Conservation (phyloP, 1,140 invertebrate species). For the Drepana arcuata region DNA sequence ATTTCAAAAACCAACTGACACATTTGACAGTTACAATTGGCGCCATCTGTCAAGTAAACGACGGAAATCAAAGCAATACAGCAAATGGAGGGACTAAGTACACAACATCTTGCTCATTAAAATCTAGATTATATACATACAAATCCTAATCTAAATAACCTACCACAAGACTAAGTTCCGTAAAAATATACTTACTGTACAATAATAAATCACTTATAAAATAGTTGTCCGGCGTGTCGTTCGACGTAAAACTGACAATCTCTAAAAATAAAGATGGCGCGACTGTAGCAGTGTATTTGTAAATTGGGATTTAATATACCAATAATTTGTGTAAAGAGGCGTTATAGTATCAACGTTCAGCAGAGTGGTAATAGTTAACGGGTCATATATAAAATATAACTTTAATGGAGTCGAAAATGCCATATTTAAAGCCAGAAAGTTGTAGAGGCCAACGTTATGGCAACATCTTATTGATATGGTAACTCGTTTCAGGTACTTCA, state of each 20-base stretch:
- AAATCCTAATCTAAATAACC: too few species aligned
- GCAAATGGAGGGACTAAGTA: conserved; percentile 6
- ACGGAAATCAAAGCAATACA: too few species aligned
- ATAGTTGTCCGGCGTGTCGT: conserved; percentile 7
- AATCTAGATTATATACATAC: conserved; percentile 4
- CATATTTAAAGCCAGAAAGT: too few species aligned
- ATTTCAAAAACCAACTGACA: too few species aligned
- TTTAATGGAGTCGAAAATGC: too few species aligned
- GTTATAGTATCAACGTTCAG: too few species aligned
- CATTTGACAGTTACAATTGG: too few species aligned
- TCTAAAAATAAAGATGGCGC: conserved; percentile 11
- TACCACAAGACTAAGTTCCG: conserved; percentile 13
- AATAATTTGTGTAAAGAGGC: too few species aligned
- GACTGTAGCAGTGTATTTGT: neutral
- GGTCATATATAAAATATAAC: too few species aligned
- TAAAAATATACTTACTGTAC: conserved; percentile 31
- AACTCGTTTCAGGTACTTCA: conserved; percentile 53
- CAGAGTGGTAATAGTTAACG: too few species aligned
- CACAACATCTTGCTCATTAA: conserved; percentile 10
- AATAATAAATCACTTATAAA: conserved; percentile 23
- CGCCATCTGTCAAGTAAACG: too few species aligned
- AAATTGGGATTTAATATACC: neutral
- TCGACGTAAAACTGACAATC: conserved; percentile 5
- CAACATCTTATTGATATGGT: conserved; percentile 65
- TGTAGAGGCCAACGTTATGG: too few species aligned